Conservation (phyloP, 2,797 vertebrate genomes). For the Meriones psammophilus region DNA sequence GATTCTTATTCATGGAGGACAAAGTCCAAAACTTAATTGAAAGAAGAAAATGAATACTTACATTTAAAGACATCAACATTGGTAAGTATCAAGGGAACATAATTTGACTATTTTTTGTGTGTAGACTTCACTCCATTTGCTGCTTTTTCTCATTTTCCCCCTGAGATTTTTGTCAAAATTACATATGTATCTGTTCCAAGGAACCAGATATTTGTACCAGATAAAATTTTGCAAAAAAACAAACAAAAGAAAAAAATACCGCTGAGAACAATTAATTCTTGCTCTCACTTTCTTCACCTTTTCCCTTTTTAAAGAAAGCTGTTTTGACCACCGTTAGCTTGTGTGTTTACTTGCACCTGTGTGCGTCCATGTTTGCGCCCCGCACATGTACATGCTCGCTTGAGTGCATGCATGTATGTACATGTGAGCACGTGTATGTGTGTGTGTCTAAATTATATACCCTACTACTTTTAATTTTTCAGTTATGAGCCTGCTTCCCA, state of each 20-base stretch:
- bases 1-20: slow-evolving; percentile 63
- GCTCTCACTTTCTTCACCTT: background rate
- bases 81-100: background rate
- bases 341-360: fast-evolving
- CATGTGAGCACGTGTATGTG: too few species aligned
- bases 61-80: background rate
- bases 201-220: background rate
- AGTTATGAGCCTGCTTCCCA: background rate
- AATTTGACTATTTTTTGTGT: background rate
- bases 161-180: slow-evolving; percentile 13
- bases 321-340: background rate
- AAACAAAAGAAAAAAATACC: background rate
- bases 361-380: background rate
- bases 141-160: background rate
- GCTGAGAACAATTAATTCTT: background rate
- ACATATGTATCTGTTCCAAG: background rate
- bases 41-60: background rate
- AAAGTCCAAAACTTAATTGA: slow-evolving; percentile 34
- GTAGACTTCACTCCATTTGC: background rate
- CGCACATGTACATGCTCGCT: background rate
- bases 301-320: too few species aligned
- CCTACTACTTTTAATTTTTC: slow-evolving; percentile 34
- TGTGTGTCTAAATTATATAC: background rate
- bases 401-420: too few species aligned
- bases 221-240: background rate